Evolutionary conservation across 2,888 invertebrate genomes (phyloP), one percentile per base, ranked within the genome.

Genomic region (Rhodophaea formosa): DNA sequence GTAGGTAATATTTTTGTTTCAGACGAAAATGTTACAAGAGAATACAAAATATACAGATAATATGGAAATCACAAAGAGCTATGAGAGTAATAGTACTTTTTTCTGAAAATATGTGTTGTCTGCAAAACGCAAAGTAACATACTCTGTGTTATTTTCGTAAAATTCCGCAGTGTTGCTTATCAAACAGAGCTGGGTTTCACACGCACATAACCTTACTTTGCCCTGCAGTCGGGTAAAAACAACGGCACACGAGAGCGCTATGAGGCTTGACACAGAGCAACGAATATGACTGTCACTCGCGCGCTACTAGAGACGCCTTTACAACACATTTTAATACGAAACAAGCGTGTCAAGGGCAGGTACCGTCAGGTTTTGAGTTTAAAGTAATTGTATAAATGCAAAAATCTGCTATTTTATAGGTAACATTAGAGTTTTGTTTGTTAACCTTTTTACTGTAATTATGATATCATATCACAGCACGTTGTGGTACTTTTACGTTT

Each of bases 231-330:
- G 51, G 51, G 16, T 51, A 51, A 51, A 35, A 43, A 54, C 53
- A 54, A 54, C 53, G 32, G 44, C 43, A 14, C 7, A 30, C 43
- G 53, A 51, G 51, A n/a, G 35, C 35, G 56, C 58, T 59, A 3
- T 23, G 23, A 23, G 23, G 23, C 23, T 63, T 61, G 58, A 62
- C n/a, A n/a, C n/a, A n/a, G n/a, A n/a, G n/a, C 57, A 47, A 57
- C 61, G 53, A 57, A 58, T 55, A 64, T 62, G 62, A 62, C 61
- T 59, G 59, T 56, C 55, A n/a, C n/a, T n/a, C n/a, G n/a, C n/a
- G n/a, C n/a, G n/a, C n/a, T n/a, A n/a, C n/a, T n/a, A n/a, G n/a
- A n/a, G n/a, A n/a, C n/a, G n/a, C n/a, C n/a, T n/a, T n/a, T n/a
- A n/a, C n/a, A n/a, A n/a, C n/a, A n/a, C n/a, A n/a, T n/a, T n/a